Base-by-base conservation (phyloP, 2,888 invertebrate genomes). In the Eristalinus aeneus region DNA sequence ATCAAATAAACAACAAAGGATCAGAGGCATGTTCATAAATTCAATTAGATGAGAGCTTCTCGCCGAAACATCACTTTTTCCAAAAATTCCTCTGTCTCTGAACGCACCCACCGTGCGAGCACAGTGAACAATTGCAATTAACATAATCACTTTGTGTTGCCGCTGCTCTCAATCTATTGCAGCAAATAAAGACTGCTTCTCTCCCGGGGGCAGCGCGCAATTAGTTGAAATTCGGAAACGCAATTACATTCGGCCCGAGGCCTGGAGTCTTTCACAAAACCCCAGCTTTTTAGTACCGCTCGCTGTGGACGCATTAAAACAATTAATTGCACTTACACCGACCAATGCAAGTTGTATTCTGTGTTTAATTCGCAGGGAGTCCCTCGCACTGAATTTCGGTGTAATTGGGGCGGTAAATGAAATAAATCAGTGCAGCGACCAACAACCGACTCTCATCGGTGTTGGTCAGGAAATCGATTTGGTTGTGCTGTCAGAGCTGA, bases 201-300 rank as follows among this genome's bases (percentile, higher is more conserved):
- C 46, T 16, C 16, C 46, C n/a, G 16, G 46, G 46, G 16, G 46
- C 34, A 8, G 46, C 34, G 22, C 69, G 36, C 58, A 71, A 71
- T 71, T 71, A 71, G 71, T 46, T 71, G 60, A 63, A 72, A 72
- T 63, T 72, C 61, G 39, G 61, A 61, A 72, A 72, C 20, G 64
- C 39, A 64, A 74, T 74, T 74, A 65, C 74, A 58, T n/a, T 65
- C 20, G 11, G 65, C 20, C 20, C 16, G 46, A 8, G 16, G 46
- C 46, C 1, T 46, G 46, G 16, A 16, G 16, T 46, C 16, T 46
- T 16, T n/a, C 16, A 46, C 46, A 46, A 46, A n/a, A n/a, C n/a
- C n/a, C n/a, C n/a, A n/a, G n/a, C n/a, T n/a, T n/a, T n/a, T 46
- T 16, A 16, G 1, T 46, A n/a, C 46, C 46, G 8, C n/a, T 16